These are phyloP conservation scores for Caenorhabditis brenneri DNA, from an alignment of 1,140 invertebrate genomes.

Conservation along the genomic window DNA sequence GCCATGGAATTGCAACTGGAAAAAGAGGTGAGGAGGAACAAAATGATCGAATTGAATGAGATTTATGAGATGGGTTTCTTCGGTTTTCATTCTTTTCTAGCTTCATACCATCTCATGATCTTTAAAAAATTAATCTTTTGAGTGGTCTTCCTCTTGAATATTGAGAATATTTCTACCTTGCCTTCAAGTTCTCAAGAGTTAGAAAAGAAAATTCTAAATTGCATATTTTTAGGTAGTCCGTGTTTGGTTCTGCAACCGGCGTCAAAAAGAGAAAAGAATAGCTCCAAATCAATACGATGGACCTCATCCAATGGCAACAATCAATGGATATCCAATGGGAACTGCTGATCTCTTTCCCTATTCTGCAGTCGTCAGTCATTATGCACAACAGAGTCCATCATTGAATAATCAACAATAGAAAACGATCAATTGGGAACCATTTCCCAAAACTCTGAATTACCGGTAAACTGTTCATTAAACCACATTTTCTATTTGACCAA, in stretches of 20 bases:
- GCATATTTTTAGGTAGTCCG: slow-evolving; percentile 51
- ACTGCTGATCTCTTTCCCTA: slow-evolving; percentile 2
- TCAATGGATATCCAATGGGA: slow-evolving; percentile 25
- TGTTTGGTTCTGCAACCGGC: slow-evolving; percentile 81
- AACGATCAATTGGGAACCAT: no score
- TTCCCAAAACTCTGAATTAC: no score
- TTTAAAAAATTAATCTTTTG: no score
- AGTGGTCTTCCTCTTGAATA: no score
- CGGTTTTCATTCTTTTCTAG: background rate
- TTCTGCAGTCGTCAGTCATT: background rate
- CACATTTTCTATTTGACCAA: no score
- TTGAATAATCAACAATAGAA: background rate
- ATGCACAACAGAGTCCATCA: background rate
- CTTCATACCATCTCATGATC: no score
- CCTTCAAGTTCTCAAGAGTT: background rate
- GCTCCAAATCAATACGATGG: slow-evolving; percentile 77
- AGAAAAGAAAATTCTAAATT: background rate
- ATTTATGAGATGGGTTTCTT: background rate
- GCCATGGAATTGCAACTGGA: slow-evolving; percentile 94
- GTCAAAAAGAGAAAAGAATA: slow-evolving; percentile 99
- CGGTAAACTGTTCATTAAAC: no score
- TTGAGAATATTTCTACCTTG: no score
- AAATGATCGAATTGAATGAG: no score
- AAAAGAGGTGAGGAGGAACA: slow-evolving; percentile 93
- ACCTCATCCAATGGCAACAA: background rate